Conservation (phyloP, 2,797 vertebrate species). For the Myoxocephalus aenaeus region DNA sequence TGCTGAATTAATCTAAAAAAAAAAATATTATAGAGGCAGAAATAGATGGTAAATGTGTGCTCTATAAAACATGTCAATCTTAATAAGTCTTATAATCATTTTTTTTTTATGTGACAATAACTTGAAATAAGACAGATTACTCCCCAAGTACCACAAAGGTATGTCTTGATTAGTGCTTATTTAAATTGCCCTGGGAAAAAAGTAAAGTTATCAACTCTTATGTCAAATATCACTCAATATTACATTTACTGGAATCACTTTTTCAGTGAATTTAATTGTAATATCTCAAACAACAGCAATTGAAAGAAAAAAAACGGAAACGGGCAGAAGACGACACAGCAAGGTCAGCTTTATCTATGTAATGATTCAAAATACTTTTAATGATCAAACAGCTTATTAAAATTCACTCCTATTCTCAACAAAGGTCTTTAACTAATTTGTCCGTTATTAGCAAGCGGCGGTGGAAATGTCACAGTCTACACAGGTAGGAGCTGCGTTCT, state of each 20-base stretch:
- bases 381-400: not conserved
- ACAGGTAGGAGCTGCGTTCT: not conserved
- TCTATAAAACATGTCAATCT: slow-evolving; percentile 15
- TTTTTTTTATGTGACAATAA: not conserved
- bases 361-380: not conserved
- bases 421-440: not conserved
- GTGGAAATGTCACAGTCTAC: not conserved
- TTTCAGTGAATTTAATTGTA: not conserved
- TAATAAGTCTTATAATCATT: not conserved
- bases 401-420: not conserved
- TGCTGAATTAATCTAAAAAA: slow-evolving; percentile 22
- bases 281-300: not conserved
- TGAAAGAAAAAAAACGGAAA: not conserved
- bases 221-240: not conserved
- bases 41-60: slow-evolving; percentile 6
- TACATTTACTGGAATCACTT: not conserved
- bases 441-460: not conserved
- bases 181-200: not conserved
- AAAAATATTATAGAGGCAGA: not conserved
- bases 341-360: not conserved
- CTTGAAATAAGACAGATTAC: not conserved
- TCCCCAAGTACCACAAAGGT: not conserved
- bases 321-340: not conserved
- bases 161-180: not conserved
- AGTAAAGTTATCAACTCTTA: not conserved